phyloP scores from a whole-genome alignment of 2,888 invertebrate genomes.

The Fragum whitleyi region DNA sequence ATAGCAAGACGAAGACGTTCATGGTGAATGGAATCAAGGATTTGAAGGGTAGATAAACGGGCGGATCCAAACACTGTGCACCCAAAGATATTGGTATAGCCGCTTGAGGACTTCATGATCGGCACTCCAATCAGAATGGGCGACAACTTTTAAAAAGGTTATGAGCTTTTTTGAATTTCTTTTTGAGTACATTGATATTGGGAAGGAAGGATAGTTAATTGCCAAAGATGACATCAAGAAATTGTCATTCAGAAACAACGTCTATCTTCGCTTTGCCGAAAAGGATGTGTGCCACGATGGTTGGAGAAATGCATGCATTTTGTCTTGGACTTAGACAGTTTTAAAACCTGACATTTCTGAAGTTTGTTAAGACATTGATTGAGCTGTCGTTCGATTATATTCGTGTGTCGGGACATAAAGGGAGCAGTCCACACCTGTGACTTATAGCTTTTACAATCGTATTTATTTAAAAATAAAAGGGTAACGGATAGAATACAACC shows the following conservation, averaged over 20 bases:
- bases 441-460: neutral
- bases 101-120: slow-evolving; percentile 31
- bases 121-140: slow-evolving; percentile 45
- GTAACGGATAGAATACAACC: neutral
- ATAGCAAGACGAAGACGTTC: slow-evolving; percentile 49
- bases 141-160: slow-evolving; percentile 49
- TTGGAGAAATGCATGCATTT: slow-evolving; percentile 47
- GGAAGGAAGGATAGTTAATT: slow-evolving; percentile 47
- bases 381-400: neutral
- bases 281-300: slow-evolving; percentile 12
- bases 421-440: neutral
- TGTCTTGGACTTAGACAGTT: slow-evolving; percentile 46
- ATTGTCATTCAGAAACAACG: slow-evolving; percentile 44
- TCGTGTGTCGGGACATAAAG: neutral
- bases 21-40: slow-evolving; percentile 56
- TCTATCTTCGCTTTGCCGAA: slow-evolving; percentile 23
- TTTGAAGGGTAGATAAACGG: slow-evolving; percentile 37
- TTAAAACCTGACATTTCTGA: slow-evolving; percentile 32
- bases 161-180: slow-evolving; percentile 48
- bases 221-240: slow-evolving; percentile 54
- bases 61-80: slow-evolving; percentile 52
- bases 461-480: neutral
- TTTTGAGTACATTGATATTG: slow-evolving; percentile 36
- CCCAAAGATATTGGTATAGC: slow-evolving; percentile 36
- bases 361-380: neutral